Conservation (phyloP, 30 jellyfish, hydroid and myxozoan species). For the Aurelia sp. region DNA sequence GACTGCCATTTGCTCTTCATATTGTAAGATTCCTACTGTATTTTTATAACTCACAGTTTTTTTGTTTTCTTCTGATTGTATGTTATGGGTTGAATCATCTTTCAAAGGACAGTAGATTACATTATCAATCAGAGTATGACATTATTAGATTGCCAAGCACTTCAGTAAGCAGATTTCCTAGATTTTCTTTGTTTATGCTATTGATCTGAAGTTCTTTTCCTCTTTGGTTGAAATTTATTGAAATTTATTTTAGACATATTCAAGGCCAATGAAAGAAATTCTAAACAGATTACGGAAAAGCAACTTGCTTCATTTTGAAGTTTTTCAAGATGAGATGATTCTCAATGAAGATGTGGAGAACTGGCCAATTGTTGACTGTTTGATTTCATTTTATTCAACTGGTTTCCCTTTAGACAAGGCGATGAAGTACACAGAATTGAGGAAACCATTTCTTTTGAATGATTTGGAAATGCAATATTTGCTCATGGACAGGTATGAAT, state of each 20-base stretch:
- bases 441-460: conserved; percentile 90
- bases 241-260: conserved; percentile 64
- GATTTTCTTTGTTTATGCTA: not conserved
- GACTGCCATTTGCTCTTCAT: no score
- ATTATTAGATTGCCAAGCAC: not conserved
- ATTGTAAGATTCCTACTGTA: no score
- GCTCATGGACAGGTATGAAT: conserved; percentile 85
- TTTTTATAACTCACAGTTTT: no score
- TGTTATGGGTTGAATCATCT: no score
- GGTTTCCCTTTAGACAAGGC: conserved; percentile 99
- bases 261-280: conserved; percentile 99
- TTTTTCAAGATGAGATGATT: conserved; percentile 95
- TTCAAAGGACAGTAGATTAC: no score
- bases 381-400: conserved; percentile 93
- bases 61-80: no score
- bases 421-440: conserved; percentile 82
- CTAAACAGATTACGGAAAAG: conserved; percentile 80
- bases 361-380: conserved; percentile 99
- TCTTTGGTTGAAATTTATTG: not conserved
- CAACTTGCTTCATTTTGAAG: conserved; percentile 78
- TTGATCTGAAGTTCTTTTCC: no score
- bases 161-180: not conserved
- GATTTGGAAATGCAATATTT: conserved; percentile 91
- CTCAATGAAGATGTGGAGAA: conserved; percentile 91
- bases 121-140: not conserved